phyloP scores from a whole-genome alignment of 2,113 vertebrate species.

The Noctilio leporinus region DNA sequence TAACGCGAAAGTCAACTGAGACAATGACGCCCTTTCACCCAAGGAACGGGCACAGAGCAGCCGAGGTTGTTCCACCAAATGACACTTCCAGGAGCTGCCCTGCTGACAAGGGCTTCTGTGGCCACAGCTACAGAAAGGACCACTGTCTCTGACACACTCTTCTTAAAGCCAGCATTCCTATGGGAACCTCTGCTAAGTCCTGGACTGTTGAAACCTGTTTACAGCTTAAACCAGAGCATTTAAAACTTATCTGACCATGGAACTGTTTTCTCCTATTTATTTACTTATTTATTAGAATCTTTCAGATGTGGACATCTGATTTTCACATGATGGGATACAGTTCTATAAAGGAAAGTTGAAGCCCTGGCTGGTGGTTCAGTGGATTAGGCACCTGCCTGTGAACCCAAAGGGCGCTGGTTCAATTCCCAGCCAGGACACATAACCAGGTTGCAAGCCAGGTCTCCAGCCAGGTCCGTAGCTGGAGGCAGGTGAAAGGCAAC shows the following conservation, averaged over 20 bases:
- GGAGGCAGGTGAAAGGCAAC: too few species aligned
- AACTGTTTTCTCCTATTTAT: background rate
- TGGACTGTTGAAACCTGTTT: background rate
- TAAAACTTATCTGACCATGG: background rate
- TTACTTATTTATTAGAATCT: background rate
- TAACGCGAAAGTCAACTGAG: background rate
- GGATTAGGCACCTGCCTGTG: too few species aligned
- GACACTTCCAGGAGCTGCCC: background rate
- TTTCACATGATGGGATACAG: background rate
- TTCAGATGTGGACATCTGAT: background rate
- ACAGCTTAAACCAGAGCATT: background rate
- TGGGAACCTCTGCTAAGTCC: background rate
- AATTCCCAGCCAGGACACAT: too few species aligned
- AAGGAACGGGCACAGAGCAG: background rate
- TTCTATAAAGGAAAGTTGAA: background rate
- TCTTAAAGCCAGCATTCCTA: background rate
- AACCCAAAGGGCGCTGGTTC: too few species aligned
- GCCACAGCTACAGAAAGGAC: background rate
- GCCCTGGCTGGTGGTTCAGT: too few species aligned
- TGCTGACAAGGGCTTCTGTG: background rate
- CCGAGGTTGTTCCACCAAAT: background rate
- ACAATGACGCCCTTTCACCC: background rate
- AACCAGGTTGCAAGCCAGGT: too few species aligned
- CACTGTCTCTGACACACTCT: background rate
- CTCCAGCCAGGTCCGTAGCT: too few species aligned